These are phyloP conservation scores for Loriculus beryllinus DNA, from an alignment of 2,797 vertebrate species.

Conservation along the genomic window DNA sequence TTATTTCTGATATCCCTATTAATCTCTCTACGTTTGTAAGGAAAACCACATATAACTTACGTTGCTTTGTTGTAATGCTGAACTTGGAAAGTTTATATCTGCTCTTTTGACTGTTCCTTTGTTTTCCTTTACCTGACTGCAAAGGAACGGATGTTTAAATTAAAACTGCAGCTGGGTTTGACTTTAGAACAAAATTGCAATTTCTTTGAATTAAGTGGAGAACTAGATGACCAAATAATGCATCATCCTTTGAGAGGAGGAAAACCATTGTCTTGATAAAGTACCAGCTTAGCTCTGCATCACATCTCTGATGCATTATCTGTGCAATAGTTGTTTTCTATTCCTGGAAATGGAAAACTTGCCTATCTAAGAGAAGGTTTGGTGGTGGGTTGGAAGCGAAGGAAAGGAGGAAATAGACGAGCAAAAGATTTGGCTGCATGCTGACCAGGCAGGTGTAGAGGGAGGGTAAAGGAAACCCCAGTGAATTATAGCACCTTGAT, in stretches of 20 bases:
- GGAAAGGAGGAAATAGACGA: background rate
- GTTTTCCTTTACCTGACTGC: conserved; percentile 1
- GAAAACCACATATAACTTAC: background rate
- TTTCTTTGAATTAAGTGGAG: background rate
- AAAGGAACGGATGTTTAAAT: background rate
- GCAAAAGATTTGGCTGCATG: background rate
- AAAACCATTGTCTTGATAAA: background rate
- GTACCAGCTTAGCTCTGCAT: background rate
- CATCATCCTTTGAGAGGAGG: background rate
- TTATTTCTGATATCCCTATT: background rate
- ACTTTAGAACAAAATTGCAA: background rate
- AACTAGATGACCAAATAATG: background rate
- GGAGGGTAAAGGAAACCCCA: background rate
- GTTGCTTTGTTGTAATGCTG: background rate
- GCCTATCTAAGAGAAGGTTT: background rate
- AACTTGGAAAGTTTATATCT: background rate
- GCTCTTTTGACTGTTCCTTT: conserved; percentile 1
- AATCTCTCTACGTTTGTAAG: background rate
- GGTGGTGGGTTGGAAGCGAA: background rate
- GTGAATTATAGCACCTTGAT: background rate
- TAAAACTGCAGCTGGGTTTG: background rate
- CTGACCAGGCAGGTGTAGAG: background rate
- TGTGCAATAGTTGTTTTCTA: background rate
- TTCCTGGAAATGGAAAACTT: background rate
- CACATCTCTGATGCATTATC: fast-evolving